Percentiles rank a stretch among this genome's conserved stretches.
Conservation (phyloP, 2,113 vertebrate species). For the Rhagologus leucostigma region DNA sequence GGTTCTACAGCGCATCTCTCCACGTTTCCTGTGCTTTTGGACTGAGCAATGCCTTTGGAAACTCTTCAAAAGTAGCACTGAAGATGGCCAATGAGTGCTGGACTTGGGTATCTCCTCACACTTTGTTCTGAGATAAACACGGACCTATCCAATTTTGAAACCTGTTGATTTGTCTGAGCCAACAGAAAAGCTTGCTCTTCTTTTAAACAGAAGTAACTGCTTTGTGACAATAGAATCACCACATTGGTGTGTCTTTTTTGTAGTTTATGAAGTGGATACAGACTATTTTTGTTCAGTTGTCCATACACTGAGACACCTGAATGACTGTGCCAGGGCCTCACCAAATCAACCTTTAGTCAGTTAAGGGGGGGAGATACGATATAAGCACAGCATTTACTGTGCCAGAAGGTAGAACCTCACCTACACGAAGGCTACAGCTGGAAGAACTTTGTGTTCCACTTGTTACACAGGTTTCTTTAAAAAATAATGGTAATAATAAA, state of each 20-base stretch:
- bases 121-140: not conserved
- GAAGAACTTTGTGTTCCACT: not conserved
- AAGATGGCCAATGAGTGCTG: not conserved
- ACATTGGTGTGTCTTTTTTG: not conserved
- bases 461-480: not conserved
- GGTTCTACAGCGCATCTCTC: not conserved
- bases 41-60: not conserved
- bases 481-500: not conserved
- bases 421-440: not conserved
- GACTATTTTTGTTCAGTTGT: not conserved
- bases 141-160: not conserved
- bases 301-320: not conserved
- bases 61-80: not conserved
- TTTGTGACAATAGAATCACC: not conserved
- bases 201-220: not conserved
- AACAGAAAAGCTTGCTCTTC: not conserved
- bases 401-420: not conserved
- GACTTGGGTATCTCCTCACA: not conserved
- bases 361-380: not conserved
- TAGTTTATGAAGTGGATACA: not conserved
- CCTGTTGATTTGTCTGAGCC: not conserved
- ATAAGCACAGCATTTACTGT: not conserved
- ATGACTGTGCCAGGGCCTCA: not conserved
- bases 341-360: not conserved
- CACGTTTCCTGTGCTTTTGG: rapidly evolving